phyloP scores from a whole-genome alignment of 2,888 invertebrate species.

The Ormyrus nitidulus region DNA sequence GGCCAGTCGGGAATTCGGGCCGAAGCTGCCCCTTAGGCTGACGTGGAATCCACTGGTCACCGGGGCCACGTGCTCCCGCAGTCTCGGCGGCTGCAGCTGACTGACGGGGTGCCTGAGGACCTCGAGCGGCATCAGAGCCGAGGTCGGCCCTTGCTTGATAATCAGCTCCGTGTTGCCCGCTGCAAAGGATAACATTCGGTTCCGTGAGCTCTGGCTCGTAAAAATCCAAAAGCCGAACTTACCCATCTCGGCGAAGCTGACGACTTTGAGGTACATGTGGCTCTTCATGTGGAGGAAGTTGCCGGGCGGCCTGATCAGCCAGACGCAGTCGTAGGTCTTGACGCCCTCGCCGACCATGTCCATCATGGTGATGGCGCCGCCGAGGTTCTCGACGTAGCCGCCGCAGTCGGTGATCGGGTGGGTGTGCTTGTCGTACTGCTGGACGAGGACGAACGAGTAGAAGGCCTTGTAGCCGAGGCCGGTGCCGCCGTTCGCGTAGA shows the following conservation, averaged over 20 bases:
- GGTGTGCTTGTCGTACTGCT: conserved; percentile 68
- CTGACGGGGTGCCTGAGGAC: conserved; percentile 78
- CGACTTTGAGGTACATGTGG: conserved; percentile 80
- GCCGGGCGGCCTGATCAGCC: conserved; percentile 83
- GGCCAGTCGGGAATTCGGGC: conserved; percentile 80
- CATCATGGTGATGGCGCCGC: conserved; percentile 86
- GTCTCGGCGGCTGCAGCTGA: conserved; percentile 68
- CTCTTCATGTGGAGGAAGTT: conserved; percentile 82
- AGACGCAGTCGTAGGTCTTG: conserved; percentile 82
- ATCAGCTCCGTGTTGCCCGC: conserved; percentile 80
- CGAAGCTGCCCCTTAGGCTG: conserved; percentile 81
- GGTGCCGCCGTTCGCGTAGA: conserved; percentile 84
- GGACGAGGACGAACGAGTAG: conserved; percentile 77
- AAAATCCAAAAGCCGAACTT: neutral
- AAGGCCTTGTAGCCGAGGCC: conserved; percentile 82
- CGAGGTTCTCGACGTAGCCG: conserved; percentile 83
- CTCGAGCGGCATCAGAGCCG: conserved; percentile 80
- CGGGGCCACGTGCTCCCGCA: conserved; percentile 80
- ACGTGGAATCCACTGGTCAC: conserved; percentile 83
- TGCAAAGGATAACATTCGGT: conserved; percentile 59
- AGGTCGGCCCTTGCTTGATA: conserved; percentile 83
- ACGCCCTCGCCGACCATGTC: conserved; percentile 81
- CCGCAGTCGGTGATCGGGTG: conserved; percentile 80
- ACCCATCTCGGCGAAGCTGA: conserved; percentile 80
- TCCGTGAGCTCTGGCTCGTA: neutral